Evolutionary conservation across 1,140 invertebrate genomes (phyloP).

Genomic region (Trypoxylus dichotomus): DNA sequence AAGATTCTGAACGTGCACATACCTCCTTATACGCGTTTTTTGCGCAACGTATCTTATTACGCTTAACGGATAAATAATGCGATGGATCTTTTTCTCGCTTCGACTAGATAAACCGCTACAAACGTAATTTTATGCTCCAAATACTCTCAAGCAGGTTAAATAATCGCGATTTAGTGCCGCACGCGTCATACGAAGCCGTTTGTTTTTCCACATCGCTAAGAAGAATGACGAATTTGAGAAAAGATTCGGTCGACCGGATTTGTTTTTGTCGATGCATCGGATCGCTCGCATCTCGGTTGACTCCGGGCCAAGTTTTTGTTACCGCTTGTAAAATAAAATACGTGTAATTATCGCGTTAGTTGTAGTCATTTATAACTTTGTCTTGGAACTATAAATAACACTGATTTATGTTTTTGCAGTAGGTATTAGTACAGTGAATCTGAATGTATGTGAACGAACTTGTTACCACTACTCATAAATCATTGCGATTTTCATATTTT

Average conservation of each 20-base stretch:
- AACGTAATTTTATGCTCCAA: slow-evolving; percentile 11
- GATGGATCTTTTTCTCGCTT: slow-evolving; percentile 4
- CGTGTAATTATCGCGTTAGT: not conserved
- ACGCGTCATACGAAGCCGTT: not conserved
- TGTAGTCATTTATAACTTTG: not conserved
- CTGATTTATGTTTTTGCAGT: too few species aligned
- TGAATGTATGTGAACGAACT: too few species aligned
- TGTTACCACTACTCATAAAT: too few species aligned
- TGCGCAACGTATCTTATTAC: not conserved
- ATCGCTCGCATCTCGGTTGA: not conserved
- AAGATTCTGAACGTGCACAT: not conserved
- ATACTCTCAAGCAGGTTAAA: slow-evolving; percentile 4
- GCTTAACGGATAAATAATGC: slow-evolving; percentile 6
- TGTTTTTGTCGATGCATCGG: not conserved
- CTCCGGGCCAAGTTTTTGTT: not conserved
- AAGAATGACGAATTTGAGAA: slow-evolving; percentile 2
- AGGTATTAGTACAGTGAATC: too few species aligned
- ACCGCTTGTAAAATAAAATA: not conserved
- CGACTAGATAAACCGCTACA: not conserved
- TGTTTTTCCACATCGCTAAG: slow-evolving; percentile 2
- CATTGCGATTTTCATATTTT: too few species aligned
- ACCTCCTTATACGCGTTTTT: not conserved
- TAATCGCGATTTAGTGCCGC: slow-evolving; percentile 19
- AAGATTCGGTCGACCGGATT: not conserved
- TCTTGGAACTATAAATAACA: not conserved